Evolutionary conservation across 2,888 invertebrate genomes (phyloP).

Genomic region (Macrostomum cliftonense): DNA sequence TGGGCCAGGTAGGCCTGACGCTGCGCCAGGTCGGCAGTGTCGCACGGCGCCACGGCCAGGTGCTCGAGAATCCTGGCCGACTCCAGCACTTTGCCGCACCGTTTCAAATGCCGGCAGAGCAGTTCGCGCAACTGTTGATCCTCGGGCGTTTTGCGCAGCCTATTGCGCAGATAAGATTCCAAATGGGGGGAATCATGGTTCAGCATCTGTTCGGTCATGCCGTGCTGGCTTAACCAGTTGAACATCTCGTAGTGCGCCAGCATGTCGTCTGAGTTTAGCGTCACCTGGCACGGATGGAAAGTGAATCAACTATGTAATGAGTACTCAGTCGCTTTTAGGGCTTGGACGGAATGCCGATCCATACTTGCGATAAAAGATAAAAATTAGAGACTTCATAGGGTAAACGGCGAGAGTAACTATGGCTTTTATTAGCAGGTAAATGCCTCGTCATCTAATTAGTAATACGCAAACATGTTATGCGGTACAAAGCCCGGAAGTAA

Average conservation of each 20-base stretch:
- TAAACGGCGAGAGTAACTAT: too few relatives aligned
- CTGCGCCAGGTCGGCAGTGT: conserved; percentile 29
- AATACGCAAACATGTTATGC: too few relatives aligned
- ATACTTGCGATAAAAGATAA: too few relatives aligned
- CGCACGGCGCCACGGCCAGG: conserved; percentile 46
- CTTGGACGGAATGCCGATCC: too few relatives aligned
- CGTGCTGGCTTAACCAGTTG: conserved; percentile 60
- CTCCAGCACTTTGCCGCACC: conserved; percentile 67
- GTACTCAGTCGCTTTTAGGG: not conserved
- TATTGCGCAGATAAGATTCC: conserved; percentile 49
- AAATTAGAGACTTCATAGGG: too few relatives aligned
- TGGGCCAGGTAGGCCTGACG: conserved; percentile 74
- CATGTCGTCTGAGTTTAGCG: conserved; percentile 41
- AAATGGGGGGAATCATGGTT: conserved; percentile 47
- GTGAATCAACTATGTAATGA: too few relatives aligned
- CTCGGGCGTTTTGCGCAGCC: conserved; percentile 40
- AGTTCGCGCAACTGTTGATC: conserved; percentile 53
- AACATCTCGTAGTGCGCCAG: conserved; percentile 46
- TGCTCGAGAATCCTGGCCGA: conserved; percentile 75
- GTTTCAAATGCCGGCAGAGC: conserved; percentile 87
- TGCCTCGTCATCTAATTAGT: too few relatives aligned
- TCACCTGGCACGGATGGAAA: not conserved
- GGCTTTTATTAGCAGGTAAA: too few relatives aligned
- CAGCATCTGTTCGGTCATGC: conserved; percentile 39
- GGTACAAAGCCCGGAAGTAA: too few relatives aligned